Conservation (phyloP, 2,888 invertebrate genomes). For the Aquatica leii region DNA sequence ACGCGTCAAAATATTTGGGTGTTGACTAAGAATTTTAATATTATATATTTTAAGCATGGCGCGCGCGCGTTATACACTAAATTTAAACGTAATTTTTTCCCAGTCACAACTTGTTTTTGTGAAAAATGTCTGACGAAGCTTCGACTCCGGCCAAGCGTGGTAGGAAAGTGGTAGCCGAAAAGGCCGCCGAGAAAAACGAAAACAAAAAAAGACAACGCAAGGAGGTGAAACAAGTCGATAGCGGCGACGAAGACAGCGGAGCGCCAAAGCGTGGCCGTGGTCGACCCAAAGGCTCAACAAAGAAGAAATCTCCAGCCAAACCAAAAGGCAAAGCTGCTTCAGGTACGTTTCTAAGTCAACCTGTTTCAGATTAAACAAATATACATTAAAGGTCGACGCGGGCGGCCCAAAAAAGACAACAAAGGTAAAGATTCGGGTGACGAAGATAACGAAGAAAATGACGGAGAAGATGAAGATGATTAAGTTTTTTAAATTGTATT, state of each 20-base stretch:
- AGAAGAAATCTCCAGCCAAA: conserved; percentile 56
- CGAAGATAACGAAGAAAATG: conserved; percentile 58
- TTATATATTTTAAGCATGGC: conserved; percentile 59
- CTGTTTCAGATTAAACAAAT: too few species aligned
- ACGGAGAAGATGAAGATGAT: conserved; percentile 55
- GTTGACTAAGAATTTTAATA: conserved; percentile 58
- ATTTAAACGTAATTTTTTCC: not conserved
- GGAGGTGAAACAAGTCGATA: conserved; percentile 32
- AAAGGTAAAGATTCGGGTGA: conserved; percentile 55
- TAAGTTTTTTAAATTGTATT: conserved; percentile 39
- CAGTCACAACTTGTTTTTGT: not conserved
- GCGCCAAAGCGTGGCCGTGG: conserved; percentile 66
- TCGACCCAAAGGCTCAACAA: conserved; percentile 65
- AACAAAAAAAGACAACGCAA: conserved; percentile 21
- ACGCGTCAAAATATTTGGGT: conserved; percentile 57
- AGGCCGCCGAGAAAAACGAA: conserved; percentile 32
- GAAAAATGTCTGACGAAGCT: conserved; percentile 58
- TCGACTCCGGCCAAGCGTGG: conserved; percentile 60
- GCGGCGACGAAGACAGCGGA: conserved; percentile 47
- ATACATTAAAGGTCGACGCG: conserved; percentile 54
- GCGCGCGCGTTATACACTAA: conserved; percentile 49
- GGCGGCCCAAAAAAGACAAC: conserved; percentile 61
- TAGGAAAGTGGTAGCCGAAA: conserved; percentile 52
- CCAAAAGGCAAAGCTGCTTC: conserved; percentile 12
- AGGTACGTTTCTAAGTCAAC: too few species aligned